These are phyloP conservation scores for Orchesella cincta DNA, from an alignment of 1,140 invertebrate genomes.

Conservation along the genomic window DNA sequence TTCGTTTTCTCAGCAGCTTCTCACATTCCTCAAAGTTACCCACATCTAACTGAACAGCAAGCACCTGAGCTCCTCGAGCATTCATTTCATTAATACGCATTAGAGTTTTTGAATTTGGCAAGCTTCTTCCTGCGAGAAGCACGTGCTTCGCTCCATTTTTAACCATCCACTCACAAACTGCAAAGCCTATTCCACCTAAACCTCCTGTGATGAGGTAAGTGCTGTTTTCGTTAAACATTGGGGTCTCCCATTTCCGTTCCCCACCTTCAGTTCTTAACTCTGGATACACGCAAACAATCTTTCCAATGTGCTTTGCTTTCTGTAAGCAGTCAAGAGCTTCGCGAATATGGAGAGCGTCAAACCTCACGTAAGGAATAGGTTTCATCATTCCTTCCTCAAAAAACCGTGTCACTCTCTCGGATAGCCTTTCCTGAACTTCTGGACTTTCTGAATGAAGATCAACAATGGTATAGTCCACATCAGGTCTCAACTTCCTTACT, in stretches of 20 bases:
- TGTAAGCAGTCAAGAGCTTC: constrained; percentile 2
- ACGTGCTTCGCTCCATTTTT: background rate
- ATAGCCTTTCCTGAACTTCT: background rate
- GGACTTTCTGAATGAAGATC: background rate
- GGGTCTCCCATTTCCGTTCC: background rate
- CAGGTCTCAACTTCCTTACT: background rate
- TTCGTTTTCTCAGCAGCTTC: background rate
- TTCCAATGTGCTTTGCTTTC: constrained; percentile 24
- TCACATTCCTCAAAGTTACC: constrained; percentile 2
- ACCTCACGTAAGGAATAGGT: background rate
- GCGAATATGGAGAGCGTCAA: background rate
- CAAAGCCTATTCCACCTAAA: constrained; percentile 8
- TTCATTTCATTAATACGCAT: background rate
- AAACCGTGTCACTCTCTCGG: background rate
- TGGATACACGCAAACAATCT: background rate
- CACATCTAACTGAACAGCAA: background rate
- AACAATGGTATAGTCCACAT: background rate
- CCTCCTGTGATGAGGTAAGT: constrained; percentile 25
- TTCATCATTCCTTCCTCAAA: background rate
- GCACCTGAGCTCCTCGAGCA: background rate
- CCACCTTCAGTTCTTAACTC: background rate
- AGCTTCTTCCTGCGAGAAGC: background rate
- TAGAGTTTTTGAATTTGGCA: background rate
- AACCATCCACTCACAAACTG: background rate
- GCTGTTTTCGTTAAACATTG: background rate